A percentile compares a stretch with the other conserved stretches of the same genome.
Evolutionary conservation across 2,797 vertebrate species (phyloP).

Genomic region (Enteromius anoplus): DNA sequence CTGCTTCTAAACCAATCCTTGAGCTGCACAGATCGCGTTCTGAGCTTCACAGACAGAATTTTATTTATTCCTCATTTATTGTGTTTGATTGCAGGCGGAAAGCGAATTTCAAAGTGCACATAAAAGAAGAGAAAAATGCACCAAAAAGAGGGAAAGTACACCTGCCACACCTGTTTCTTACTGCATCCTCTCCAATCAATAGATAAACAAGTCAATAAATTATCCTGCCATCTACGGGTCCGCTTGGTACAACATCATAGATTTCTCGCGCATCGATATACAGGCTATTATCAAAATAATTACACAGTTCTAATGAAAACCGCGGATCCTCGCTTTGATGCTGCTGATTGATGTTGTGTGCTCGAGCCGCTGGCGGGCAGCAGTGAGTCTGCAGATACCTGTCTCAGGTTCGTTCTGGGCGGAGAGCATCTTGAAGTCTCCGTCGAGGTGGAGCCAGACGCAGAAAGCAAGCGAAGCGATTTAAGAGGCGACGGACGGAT

Average conservation of each 20-base stretch:
- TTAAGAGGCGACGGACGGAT: conserved; percentile 55
- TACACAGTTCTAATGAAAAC: not conserved
- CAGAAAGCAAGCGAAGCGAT: conserved; percentile 60
- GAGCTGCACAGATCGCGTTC: not conserved
- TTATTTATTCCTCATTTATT: not conserved
- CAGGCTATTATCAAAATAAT: conserved; percentile 10
- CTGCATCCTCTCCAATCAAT: conserved; percentile 13
- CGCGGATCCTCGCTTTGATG: not conserved
- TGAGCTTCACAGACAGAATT: not conserved
- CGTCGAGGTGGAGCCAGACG: conserved; percentile 74
- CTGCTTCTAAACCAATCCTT: not conserved
- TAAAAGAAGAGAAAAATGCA: conserved; percentile 4
- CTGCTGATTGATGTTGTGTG: not conserved
- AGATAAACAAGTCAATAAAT: conserved; percentile 20
- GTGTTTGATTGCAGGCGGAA: not conserved
- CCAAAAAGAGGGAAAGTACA: conserved; percentile 38
- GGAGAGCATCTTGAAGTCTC: conserved; percentile 67
- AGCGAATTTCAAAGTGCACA: not conserved
- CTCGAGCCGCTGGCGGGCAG: conserved; percentile 66
- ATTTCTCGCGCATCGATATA: not conserved
- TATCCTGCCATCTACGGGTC: not conserved
- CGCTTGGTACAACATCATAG: conserved; percentile 11
- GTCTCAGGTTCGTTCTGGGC: conserved; percentile 71
- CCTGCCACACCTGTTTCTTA: conserved; percentile 25
- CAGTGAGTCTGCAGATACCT: conserved; percentile 63